phyloP scores from a whole-genome alignment of 2,797 vertebrate genomes.

The Picus viridis region DNA sequence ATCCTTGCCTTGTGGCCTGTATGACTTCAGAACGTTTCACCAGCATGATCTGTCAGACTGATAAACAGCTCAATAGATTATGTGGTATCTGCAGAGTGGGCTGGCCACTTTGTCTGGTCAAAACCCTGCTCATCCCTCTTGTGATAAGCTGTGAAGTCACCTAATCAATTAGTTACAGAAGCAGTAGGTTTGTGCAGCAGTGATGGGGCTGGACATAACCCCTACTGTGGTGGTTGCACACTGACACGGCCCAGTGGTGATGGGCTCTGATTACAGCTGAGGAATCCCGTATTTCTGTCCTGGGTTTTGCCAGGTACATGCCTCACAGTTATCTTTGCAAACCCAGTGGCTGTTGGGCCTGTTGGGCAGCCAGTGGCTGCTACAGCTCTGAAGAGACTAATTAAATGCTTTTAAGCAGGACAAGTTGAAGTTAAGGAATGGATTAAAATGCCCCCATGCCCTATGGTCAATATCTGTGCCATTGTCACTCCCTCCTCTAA shows the following conservation, averaged over 20 bases:
- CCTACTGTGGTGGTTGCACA: neutral
- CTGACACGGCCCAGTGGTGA: neutral
- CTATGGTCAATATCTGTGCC: neutral
- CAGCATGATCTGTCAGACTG: neutral
- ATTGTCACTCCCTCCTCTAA: neutral
- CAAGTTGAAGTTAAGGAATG: neutral
- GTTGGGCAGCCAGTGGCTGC: neutral
- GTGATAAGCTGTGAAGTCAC: neutral
- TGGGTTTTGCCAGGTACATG: neutral
- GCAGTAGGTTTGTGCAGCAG: neutral
- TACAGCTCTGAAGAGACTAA: neutral
- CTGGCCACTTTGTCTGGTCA: neutral
- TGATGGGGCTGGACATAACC: neutral
- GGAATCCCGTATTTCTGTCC: neutral
- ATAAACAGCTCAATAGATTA: neutral
- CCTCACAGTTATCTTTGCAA: neutral
- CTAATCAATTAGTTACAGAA: neutral
- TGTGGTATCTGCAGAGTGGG: neutral
- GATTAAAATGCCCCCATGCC: neutral
- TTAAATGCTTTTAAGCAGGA: neutral
- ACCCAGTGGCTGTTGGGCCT: neutral
- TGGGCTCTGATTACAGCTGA: neutral
- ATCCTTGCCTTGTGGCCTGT: constrained; percentile 12
- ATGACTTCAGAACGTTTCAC: constrained; percentile 4
- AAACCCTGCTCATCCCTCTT: neutral